Percentiles rank a stretch among this genome's conserved stretches.
These are phyloP conservation scores for Platysternon megacephalum DNA, from an alignment of 2,113 vertebrate species.

Conservation along the genomic window DNA sequence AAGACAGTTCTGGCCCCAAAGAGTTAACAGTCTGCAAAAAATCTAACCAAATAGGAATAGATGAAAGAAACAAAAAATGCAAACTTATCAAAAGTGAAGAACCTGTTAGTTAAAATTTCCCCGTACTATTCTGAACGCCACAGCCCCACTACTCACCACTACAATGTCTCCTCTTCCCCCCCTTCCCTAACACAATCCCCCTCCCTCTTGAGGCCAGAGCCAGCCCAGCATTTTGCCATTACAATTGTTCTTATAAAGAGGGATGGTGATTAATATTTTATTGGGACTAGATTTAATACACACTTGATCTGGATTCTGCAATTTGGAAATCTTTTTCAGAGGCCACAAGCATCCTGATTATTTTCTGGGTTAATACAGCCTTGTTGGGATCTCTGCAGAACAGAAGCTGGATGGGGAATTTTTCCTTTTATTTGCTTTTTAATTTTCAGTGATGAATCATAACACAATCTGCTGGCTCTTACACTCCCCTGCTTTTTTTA, in stretches of 20 bases:
- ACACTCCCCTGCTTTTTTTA: background rate
- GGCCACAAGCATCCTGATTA: background rate
- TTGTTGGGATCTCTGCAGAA: background rate
- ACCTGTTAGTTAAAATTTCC: background rate
- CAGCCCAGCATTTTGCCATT: background rate
- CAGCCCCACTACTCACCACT: background rate
- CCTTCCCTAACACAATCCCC: background rate
- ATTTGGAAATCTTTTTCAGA: background rate
- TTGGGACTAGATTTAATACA: background rate
- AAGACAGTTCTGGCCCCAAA: background rate
- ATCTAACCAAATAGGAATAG: background rate
- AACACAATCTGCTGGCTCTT: background rate
- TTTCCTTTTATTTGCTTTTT: background rate
- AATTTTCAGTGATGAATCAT: background rate
- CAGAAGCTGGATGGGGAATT: background rate
- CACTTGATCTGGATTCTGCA: slow-evolving; percentile 16
- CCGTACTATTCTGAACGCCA: background rate
- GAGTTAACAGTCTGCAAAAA: background rate
- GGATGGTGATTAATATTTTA: background rate
- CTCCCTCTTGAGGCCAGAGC: background rate
- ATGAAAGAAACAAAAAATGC: background rate
- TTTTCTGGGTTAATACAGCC: background rate
- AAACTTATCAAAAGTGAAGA: background rate
- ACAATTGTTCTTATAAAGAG: background rate
- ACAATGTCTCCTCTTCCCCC: background rate